Percentiles rank a stretch among this genome's conserved stretches.
These are phyloP conservation scores for Plutomurus gul DNA, from an alignment of 1,140 invertebrate genomes.

Conservation along the genomic window DNA sequence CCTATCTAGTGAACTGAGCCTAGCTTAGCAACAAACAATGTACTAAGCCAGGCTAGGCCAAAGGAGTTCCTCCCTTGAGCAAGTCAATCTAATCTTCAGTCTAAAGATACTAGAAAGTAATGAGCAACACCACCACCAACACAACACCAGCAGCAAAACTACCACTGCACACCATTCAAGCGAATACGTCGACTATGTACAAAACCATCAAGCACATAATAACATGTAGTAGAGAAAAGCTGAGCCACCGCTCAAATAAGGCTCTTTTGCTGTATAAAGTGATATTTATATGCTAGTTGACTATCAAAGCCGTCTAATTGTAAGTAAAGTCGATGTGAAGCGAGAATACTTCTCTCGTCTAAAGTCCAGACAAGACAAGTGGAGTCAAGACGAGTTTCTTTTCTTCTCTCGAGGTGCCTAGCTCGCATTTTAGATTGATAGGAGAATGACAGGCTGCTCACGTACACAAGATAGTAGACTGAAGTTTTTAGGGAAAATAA, in stretches of 20 bases:
- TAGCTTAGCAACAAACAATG: too few relatives aligned
- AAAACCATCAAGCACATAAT: too few relatives aligned
- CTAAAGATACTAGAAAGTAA: slow-evolving; percentile 7
- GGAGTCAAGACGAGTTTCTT: slow-evolving; percentile 9
- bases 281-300: too few relatives aligned
- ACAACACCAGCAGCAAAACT: background rate
- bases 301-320: slow-evolving; percentile 26
- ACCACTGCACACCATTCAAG: background rate
- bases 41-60: background rate
- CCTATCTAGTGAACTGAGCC: too few relatives aligned
- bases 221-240: too few relatives aligned
- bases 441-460: slow-evolving; percentile 22
- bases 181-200: too few relatives aligned
- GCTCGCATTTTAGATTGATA: slow-evolving; percentile 6
- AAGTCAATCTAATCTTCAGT: slow-evolving; percentile 17
- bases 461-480: background rate
- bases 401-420: background rate
- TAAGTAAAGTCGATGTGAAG: background rate
- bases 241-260: too few relatives aligned
- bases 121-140: background rate
- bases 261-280: too few relatives aligned
- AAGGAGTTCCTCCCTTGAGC: slow-evolving; percentile 3
- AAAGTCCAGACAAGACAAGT: background rate
- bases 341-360: background rate
- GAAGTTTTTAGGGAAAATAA: slow-evolving; percentile 7